These are phyloP conservation scores for Nixonia krombeini DNA, from an alignment of 1,140 invertebrate genomes.

Conservation along the genomic window DNA sequence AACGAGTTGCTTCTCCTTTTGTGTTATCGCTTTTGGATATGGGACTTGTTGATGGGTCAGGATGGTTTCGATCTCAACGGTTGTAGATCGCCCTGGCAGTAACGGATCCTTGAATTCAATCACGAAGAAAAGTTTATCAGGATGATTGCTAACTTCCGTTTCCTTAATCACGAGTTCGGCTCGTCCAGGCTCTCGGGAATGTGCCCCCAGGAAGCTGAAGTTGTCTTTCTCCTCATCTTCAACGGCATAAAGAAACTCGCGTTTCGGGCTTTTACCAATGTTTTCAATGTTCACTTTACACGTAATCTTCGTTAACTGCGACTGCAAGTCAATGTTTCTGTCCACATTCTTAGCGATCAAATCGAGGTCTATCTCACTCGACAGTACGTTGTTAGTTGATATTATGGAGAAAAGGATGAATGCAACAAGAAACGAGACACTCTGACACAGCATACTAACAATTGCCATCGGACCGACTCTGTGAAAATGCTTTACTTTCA, in stretches of 20 bases:
- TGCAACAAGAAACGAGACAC: no score
- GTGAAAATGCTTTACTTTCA: no score
- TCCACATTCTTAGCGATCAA: conserved; percentile 87
- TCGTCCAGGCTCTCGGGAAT: conserved; percentile 75
- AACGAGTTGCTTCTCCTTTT: conserved; percentile 95
- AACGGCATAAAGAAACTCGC: conserved; percentile 82
- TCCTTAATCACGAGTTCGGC: conserved; percentile 75
- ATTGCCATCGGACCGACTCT: no score
- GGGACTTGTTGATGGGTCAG: conserved; percentile 83
- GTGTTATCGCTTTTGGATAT: conserved; percentile 89
- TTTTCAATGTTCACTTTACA: conserved; percentile 88
- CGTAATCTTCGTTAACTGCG: conserved; percentile 89
- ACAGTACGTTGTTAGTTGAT: no score
- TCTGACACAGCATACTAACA: no score
- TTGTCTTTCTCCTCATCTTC: conserved; percentile 76
- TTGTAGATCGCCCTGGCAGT: conserved; percentile 74
- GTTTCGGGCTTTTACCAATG: conserved; percentile 76
- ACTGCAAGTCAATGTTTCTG: conserved; percentile 86
- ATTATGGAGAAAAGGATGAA: no score
- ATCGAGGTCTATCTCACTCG: conserved; percentile 65
- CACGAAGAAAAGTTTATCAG: conserved; percentile 74
- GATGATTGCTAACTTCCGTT: conserved; percentile 71
- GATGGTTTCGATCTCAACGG: conserved; percentile 81
- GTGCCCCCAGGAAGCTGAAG: conserved; percentile 82
- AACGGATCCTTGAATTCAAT: conserved; percentile 77